phyloP scores from a whole-genome alignment of 2,113 vertebrate genomes.

The Petrocephalus microphthalmus region DNA sequence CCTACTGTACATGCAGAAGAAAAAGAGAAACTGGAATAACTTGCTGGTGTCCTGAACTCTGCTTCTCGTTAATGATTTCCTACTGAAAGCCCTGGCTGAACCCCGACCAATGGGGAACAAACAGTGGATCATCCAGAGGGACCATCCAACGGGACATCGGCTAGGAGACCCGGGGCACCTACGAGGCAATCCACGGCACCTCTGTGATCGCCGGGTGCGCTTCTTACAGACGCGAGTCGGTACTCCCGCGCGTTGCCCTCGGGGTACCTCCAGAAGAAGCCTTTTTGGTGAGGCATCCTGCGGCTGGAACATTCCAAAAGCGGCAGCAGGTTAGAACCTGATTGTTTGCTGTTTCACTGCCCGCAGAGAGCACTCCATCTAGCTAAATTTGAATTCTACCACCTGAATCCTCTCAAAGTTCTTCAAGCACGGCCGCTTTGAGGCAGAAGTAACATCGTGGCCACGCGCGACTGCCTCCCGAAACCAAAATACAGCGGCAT shows the following conservation, averaged over 20 bases:
- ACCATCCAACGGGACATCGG: neutral
- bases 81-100: slow-evolving; percentile 33
- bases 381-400: neutral
- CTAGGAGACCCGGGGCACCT: neutral
- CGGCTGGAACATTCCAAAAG: slow-evolving; percentile 2
- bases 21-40: slow-evolving; percentile 28
- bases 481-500: neutral
- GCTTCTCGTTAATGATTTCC: slow-evolving; percentile 46
- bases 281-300: neutral
- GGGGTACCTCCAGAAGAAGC: neutral
- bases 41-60: slow-evolving; percentile 50
- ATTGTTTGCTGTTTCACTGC: neutral
- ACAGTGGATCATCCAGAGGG: slow-evolving; percentile 42
- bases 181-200: neutral
- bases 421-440: neutral
- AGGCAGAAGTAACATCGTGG: neutral
- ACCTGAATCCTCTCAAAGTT: neutral
- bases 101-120: slow-evolving; percentile 46
- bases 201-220: neutral
- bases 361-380: neutral
- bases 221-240: neutral
- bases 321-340: neutral
- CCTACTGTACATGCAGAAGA: neutral
- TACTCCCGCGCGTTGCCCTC: neutral
- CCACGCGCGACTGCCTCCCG: neutral